Percentiles rank a stretch among this genome's conserved stretches.
Conservation (phyloP, 2,113 vertebrate species). For the Peromyscus polionotus region DNA sequence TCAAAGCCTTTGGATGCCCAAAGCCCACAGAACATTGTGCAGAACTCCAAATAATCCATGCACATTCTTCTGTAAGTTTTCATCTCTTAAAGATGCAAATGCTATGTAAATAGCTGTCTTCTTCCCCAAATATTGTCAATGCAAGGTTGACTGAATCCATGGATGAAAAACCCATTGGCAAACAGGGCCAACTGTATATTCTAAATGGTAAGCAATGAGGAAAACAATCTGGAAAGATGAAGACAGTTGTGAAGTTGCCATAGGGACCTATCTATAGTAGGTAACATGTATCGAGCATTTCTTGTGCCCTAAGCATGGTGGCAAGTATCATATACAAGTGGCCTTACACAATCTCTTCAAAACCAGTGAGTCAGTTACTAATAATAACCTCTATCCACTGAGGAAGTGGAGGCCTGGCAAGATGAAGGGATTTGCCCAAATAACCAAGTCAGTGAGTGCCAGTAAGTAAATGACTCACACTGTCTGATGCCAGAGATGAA, state of each 20-base stretch:
- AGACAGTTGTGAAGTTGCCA: not conserved
- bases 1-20: not conserved
- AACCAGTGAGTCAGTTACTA: slow-evolving; percentile 52
- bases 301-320: not conserved
- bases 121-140: not conserved
- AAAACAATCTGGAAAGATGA: not conserved
- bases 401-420: slow-evolving; percentile 58
- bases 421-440: slow-evolving; percentile 49
- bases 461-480: slow-evolving; percentile 8
- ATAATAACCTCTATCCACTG: slow-evolving; percentile 64
- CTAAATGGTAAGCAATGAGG: not conserved
- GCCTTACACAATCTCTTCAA: slow-evolving; percentile 62
- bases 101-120: not conserved
- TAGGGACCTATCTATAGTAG: not conserved
- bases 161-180: not conserved
- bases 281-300: not conserved
- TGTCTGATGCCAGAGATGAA: not conserved
- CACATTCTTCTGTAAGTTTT: not conserved
- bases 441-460: slow-evolving; percentile 34
- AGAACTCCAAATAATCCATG: not conserved
- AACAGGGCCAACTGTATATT: not conserved
- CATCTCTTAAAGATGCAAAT: not conserved
- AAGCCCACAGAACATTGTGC: not conserved
- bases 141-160: not conserved
- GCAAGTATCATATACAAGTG: slow-evolving; percentile 29